Base-by-base conservation (phyloP, 1,140 invertebrate genomes). In the Pissodes strobi region DNA sequence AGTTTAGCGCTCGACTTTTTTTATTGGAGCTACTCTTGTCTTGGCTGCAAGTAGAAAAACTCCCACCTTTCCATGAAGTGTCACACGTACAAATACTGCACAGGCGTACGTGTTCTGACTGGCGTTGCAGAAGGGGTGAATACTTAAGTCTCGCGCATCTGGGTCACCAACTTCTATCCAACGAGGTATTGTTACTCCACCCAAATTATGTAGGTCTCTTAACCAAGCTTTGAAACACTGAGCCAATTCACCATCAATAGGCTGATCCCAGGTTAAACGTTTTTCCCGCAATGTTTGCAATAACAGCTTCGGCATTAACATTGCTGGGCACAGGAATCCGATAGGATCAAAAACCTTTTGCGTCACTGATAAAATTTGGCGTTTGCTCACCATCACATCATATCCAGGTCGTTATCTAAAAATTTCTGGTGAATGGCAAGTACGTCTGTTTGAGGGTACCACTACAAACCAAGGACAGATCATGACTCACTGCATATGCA, bases 1-100 rank as follows among this genome's bases (percentile, higher is more conserved):
- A n/a, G n/a, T n/a, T n/a, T n/a, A n/a, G n/a, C n/a, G n/a, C n/a
- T n/a, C n/a, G n/a, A 72, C 10, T 10, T 18, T 38, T 10, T 67
- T 67, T 2, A 71, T 21, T 2, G 71, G 64, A 10, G 58, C 61
- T 1, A 72, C 58, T 22, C 64, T 67, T 0, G 57, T 63, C 38
- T 69, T 72, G 0, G 64, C 39, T 9, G 21, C 34, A 13, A 64
- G 3, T 2, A 64, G 19, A 17, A 25, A 12, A 13, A 64, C 52
- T n/a, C 9, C 13, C 13, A 48, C 45, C 9, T 18, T 48, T 8
- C 45, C 21, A 19, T 48, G 15, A 18, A 18, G 66, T 10, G 53
- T 55, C 0, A 71, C 64, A 13, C 65, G 62, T 17, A 61, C n/a
- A 43, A 61, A 66, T 15, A 64, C 37, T 22, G 37, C 62, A n/a